Percentiles rank a stretch among this genome's conserved stretches.
These are phyloP conservation scores for Nyctibius bracteatus DNA, from an alignment of 2,113 vertebrate genomes.

Conservation along the genomic window DNA sequence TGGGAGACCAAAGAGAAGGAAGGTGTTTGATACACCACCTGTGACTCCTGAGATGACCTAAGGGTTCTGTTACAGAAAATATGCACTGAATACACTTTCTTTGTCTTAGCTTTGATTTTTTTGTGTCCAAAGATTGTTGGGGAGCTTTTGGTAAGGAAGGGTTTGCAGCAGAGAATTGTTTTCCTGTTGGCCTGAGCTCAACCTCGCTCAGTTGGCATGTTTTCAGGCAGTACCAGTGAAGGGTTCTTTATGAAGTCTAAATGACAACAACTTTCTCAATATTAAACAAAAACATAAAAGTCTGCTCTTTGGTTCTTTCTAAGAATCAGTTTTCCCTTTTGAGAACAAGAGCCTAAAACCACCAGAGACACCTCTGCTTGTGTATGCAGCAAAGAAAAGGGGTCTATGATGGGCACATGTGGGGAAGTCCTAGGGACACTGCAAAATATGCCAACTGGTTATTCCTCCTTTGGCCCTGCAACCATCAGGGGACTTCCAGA, in stretches of 20 bases:
- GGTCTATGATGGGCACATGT: not conserved
- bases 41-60: constrained; percentile 9
- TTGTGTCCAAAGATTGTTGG: not conserved
- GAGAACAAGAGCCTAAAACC: not conserved
- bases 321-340: not conserved
- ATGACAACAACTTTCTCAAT: not conserved
- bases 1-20: not conserved
- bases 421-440: not conserved
- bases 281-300: not conserved
- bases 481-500: not conserved
- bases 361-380: not conserved
- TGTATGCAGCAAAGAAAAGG: not conserved
- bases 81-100: not conserved
- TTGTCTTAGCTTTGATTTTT: constrained; percentile 33
- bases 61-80: not conserved
- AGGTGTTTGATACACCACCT: constrained; percentile 9
- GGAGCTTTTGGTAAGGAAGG: not conserved
- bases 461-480: not conserved
- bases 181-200: not conserved
- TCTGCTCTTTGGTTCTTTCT: not conserved
- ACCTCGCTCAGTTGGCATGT: not conserved
- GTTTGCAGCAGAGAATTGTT: not conserved
- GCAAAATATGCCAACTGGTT: not conserved
- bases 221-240: not conserved
- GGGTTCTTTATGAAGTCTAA: not conserved